These are phyloP conservation scores for Dreissena rostriformis DNA, from an alignment of 1,140 invertebrate genomes.

Conservation along the genomic window DNA sequence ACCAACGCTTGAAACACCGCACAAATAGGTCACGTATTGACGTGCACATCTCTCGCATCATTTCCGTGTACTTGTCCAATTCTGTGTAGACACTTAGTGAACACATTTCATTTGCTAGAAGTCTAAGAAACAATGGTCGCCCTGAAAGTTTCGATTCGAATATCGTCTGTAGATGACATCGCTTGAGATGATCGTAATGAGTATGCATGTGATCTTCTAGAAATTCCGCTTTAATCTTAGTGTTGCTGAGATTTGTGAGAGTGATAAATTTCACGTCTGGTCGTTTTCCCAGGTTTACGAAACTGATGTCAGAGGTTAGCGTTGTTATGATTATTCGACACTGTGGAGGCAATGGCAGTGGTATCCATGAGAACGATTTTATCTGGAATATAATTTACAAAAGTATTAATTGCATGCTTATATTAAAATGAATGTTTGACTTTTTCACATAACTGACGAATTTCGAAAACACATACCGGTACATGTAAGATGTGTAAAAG, in stretches of 20 bases:
- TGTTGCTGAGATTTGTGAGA: slow-evolving; percentile 59
- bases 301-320: slow-evolving; percentile 71
- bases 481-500: no score
- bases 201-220: slow-evolving; percentile 64
- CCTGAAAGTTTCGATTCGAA: slow-evolving; percentile 62
- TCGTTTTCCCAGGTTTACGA: slow-evolving; percentile 63
- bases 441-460: no score
- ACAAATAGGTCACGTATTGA: slow-evolving; percentile 73
- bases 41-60: slow-evolving; percentile 62
- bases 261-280: slow-evolving; percentile 65
- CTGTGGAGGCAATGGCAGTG: slow-evolving; percentile 71
- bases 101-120: slow-evolving; percentile 70
- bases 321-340: slow-evolving; percentile 76
- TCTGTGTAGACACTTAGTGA: slow-evolving; percentile 65
- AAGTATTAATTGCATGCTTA: no score
- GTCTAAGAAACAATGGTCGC: slow-evolving; percentile 68
- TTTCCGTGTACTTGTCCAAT: slow-evolving; percentile 67
- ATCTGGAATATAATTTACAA: slow-evolving; percentile 64
- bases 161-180: slow-evolving; percentile 54
- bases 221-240: slow-evolving; percentile 54
- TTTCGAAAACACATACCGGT: no score
- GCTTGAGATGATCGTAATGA: slow-evolving; percentile 60
- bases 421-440: no score
- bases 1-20: slow-evolving; percentile 72
- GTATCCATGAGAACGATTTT: slow-evolving; percentile 77